Percentiles rank a stretch among this genome's conserved stretches.
Conservation (phyloP, 2,888 invertebrate species). For the Listrodromus nycthemerus region DNA sequence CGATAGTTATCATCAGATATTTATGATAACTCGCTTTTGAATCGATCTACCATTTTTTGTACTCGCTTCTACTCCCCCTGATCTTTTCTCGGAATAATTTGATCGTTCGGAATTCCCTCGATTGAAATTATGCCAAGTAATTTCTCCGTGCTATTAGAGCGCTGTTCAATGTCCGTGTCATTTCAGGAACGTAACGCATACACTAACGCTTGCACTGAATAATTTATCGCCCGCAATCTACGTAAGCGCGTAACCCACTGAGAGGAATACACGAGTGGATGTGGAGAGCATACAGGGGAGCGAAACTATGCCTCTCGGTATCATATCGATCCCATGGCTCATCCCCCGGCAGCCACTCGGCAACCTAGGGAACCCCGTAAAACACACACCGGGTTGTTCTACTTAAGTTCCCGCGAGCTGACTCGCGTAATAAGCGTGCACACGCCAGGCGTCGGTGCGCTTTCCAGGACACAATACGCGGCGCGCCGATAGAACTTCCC, state of each 20-base stretch:
- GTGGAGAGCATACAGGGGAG: not conserved
- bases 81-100: not conserved
- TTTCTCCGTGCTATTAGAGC: not conserved
- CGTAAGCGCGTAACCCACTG: slow-evolving; percentile 8
- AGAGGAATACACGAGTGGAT: slow-evolving; percentile 7
- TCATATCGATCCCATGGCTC: slow-evolving; percentile 56
- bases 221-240: slow-evolving; percentile 21
- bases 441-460: not conserved
- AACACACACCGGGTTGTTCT: slow-evolving; percentile 26
- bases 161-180: slow-evolving; percentile 1
- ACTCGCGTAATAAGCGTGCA: slow-evolving; percentile 39
- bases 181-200: not conserved
- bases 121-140: not conserved
- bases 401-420: slow-evolving; percentile 44
- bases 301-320: slow-evolving; percentile 38
- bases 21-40: no score
- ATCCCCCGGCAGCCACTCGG: slow-evolving; percentile 22
- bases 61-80: no score
- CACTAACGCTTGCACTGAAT: not conserved
- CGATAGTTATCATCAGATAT: no score
- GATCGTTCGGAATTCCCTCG: not conserved
- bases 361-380: slow-evolving; percentile 23
- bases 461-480: slow-evolving; percentile 32
- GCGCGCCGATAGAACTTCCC: slow-evolving; percentile 35
- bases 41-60: no score